Evolutionary conservation across 2,888 invertebrate genomes (phyloP).

Genomic region (Lomographa bimaculata): DNA sequence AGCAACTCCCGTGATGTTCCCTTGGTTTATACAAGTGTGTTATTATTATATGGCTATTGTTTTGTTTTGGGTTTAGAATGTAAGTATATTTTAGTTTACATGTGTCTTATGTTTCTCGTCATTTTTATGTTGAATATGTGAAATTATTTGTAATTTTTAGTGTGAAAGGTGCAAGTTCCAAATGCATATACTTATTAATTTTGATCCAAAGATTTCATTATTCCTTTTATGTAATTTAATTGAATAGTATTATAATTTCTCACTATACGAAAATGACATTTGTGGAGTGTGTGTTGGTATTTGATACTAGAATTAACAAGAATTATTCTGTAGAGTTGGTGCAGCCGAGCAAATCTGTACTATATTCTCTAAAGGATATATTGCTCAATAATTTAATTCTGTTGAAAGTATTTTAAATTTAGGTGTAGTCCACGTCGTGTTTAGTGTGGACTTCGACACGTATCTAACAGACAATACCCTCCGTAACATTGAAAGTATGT

Average conservation of each 20-base stretch:
- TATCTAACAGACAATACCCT: constrained; percentile 83
- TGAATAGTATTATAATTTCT: constrained; percentile 52
- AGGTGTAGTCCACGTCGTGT: constrained; percentile 73
- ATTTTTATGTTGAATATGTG: constrained; percentile 69
- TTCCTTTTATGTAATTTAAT: constrained; percentile 57
- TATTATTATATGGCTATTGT: constrained; percentile 71
- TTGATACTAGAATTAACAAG: constrained; percentile 73
- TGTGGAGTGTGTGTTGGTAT: constrained; percentile 81
- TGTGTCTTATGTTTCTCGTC: constrained; percentile 71
- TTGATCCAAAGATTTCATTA: constrained; percentile 81
- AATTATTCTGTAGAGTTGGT: constrained; percentile 78
- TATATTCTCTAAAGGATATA: constrained; percentile 80
- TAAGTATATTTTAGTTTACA: constrained; percentile 73
- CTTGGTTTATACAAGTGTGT: constrained; percentile 58
- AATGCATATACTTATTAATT: constrained; percentile 79
- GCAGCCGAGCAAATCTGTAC: constrained; percentile 82
- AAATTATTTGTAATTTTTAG: constrained; percentile 69
- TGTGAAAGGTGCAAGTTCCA: constrained; percentile 76
- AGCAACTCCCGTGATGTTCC: constrained; percentile 62
- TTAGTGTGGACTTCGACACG: constrained; percentile 71
- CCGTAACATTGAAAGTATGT: constrained; percentile 71
- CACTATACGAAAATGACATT: constrained; percentile 74
- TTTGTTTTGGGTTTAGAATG: constrained; percentile 73
- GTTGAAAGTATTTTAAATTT: constrained; percentile 79
- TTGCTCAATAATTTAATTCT: constrained; percentile 82